Evolutionary conservation across 2,888 invertebrate species (phyloP), one percentile per base, ranked within the genome.

Genomic region (Folsomia candida): DNA sequence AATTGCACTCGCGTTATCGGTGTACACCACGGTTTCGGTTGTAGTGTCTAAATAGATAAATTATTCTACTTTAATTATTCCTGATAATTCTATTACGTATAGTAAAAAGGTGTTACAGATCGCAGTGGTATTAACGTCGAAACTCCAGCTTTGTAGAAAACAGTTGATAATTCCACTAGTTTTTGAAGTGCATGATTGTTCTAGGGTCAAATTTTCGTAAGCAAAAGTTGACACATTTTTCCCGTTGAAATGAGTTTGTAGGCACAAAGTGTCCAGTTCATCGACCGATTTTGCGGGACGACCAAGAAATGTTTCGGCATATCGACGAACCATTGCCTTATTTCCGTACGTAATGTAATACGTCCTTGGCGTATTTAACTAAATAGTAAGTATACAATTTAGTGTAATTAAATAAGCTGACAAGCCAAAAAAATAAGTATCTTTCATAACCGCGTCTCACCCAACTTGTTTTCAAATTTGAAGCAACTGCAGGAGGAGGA

Each of bases 201-300:
- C 70, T 24, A 70, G 9, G 18, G 59, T 66, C 26, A 58, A 22
- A 54, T 54, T 66, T 51, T 59, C 60, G 51, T 51, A 65, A 2
- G 65, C 70, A 70, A 51, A 66, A 14, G 70, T 70, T 27, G 65
- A 59, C 47, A 70, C 47, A 28, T 70, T 70, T 66, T 66, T 67
- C 20, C 70, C 70, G n/a, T 59, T 59, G 6, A 59, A 24, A 24
- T 25, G 3, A 25, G 54, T 28, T 22, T 70, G 61, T 29, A 70
- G 70, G 25, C 67, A 67, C 37, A 70, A 27, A 1, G 37, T 58
- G 26, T 72, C 69, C 66, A 72, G 61, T 63, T 72, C 72, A 27
- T 72, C 72, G 9, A 67, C 62, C 14, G 69, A 63, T 29, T 66
- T 61, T 25, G 69, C 72, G 14, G 72, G 72, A 18, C 69, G 65